phyloP scores from a whole-genome alignment of 2,888 invertebrate species.

The Rhogogaster chlorosoma region DNA sequence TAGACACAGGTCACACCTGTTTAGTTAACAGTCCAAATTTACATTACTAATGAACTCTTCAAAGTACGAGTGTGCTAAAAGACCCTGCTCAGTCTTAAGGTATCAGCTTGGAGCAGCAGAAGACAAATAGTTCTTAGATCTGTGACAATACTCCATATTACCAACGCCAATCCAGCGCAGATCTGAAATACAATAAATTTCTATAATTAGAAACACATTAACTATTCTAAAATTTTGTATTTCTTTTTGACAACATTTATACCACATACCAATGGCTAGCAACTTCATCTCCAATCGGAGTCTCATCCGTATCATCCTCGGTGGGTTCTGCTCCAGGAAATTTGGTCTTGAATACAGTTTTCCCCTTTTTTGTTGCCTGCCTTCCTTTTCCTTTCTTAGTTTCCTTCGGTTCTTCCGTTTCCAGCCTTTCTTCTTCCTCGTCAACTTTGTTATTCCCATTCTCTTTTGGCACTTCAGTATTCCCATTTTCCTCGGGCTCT shows the following conservation, averaged over 20 bases:
- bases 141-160: not conserved
- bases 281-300: not conserved
- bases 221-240: not conserved
- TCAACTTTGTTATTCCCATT: conserved; percentile 38
- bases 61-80: conserved; percentile 22
- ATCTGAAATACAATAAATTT: conserved; percentile 30
- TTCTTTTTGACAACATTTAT: not conserved
- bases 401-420: conserved; percentile 29
- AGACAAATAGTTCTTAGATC: not conserved
- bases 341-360: conserved; percentile 10
- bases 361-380: conserved; percentile 45
- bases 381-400: conserved; percentile 51
- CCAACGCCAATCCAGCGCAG: not conserved
- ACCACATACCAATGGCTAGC: conserved; percentile 31
- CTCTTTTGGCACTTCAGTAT: conserved; percentile 3
- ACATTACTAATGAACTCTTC: not conserved
- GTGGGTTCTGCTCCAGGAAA: conserved; percentile 16
- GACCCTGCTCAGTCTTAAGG: not conserved
- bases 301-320: not conserved
- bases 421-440: conserved; percentile 53
- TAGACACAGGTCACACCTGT: not conserved
- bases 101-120: not conserved
- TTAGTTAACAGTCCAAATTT: not conserved
- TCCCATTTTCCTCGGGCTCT: conserved; percentile 48
- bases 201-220: not conserved